Conservation (phyloP, 2,888 invertebrate species). For the Zhuqinia jingwanae region DNA sequence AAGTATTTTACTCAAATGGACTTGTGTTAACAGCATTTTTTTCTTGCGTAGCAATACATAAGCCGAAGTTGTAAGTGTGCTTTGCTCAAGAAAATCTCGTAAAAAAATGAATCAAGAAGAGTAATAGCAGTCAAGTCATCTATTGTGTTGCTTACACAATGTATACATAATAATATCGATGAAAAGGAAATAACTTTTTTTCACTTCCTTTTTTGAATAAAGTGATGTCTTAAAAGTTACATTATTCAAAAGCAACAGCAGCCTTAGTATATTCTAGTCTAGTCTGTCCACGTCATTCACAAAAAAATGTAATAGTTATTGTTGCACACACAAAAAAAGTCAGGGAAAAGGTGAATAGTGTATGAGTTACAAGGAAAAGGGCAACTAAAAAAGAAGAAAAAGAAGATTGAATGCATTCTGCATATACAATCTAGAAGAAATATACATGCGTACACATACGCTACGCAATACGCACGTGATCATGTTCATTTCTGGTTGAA, state of each 20-base stretch:
- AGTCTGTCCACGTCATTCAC: slow-evolving; percentile 67
- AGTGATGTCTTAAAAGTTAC: slow-evolving; percentile 54
- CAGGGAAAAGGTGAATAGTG: slow-evolving; percentile 31
- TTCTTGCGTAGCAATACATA: too few species aligned
- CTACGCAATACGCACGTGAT: too few species aligned
- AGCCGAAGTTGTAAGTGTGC: slow-evolving; percentile 33
- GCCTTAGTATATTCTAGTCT: too few species aligned
- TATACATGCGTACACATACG: too few species aligned
- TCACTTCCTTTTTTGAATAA: slow-evolving; percentile 56
- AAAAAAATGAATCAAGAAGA: not conserved
- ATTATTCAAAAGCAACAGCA: slow-evolving; percentile 56
- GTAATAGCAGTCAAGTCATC: slow-evolving; percentile 5
- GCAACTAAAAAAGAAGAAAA: slow-evolving; percentile 37
- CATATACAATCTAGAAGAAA: slow-evolving; percentile 50
- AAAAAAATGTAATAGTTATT: slow-evolving; percentile 56
- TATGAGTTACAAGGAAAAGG: slow-evolving; percentile 16
- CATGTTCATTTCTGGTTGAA: slow-evolving; percentile 62
- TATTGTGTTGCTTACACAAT: slow-evolving; percentile 18
- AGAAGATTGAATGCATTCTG: slow-evolving; percentile 47
- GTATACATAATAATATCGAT: slow-evolving; percentile 24
- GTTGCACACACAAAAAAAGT: slow-evolving; percentile 24
- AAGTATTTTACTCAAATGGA: too few species aligned
- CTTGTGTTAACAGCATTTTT: too few species aligned
- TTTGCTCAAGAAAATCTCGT: not conserved
- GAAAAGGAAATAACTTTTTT: slow-evolving; percentile 30